Evolutionary conservation across 2,888 invertebrate species (phyloP).

Genomic region (Aproaerema taeniolella): DNA sequence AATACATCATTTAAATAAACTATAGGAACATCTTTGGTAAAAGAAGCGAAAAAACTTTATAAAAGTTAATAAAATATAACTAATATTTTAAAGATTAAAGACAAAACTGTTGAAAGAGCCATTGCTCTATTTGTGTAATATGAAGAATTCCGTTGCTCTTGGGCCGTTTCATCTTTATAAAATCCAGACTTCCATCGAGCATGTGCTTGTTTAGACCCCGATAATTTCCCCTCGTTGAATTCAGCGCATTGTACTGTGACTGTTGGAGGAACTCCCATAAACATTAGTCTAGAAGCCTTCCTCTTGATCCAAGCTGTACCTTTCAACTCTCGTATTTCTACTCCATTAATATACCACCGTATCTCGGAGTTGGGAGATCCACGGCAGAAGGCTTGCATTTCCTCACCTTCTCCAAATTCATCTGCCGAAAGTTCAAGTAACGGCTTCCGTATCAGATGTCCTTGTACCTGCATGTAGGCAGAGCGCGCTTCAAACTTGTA

Average conservation of each 20-base stretch:
- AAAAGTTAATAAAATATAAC: no score
- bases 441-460: conserved; percentile 46
- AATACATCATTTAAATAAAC: no score
- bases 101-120: no score
- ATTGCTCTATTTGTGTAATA: no score
- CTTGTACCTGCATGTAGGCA: conserved; percentile 55
- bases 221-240: conserved; percentile 64
- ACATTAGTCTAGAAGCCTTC: conserved; percentile 40
- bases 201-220: conserved; percentile 47
- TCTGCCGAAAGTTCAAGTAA: conserved; percentile 50
- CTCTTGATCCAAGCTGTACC: conserved; percentile 40
- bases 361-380: conserved; percentile 48
- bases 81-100: no score
- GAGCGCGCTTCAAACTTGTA: conserved; percentile 50
- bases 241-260: conserved; percentile 71
- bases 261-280: conserved; percentile 64
- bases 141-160: conserved; percentile 33
- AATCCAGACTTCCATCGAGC: conserved; percentile 43
- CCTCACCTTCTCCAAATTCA: conserved; percentile 52
- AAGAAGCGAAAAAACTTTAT: no score
- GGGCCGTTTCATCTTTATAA: conserved; percentile 30
- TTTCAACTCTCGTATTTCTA: conserved; percentile 42
- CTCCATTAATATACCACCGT: conserved; percentile 62
- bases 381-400: conserved; percentile 55
- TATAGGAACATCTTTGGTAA: no score